A percentile compares a stretch with the other conserved stretches of the same genome.
phyloP scores from a whole-genome alignment of 1,140 invertebrate genomes.

The Bactericera cockerelli region DNA sequence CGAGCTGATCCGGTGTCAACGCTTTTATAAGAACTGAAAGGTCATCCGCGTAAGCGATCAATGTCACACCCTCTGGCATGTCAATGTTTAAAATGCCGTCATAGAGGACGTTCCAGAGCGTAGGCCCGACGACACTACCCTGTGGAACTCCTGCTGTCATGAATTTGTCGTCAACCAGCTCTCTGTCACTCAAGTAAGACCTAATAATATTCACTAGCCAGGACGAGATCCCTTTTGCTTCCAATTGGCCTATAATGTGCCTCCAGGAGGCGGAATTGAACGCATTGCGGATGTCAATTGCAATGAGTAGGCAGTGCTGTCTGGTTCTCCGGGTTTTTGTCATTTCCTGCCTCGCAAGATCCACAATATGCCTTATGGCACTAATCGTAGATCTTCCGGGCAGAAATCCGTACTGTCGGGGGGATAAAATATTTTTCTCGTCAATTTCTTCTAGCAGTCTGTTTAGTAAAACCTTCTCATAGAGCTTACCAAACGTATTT shows the following conservation, averaged over 20 bases:
- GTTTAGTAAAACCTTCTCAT: background rate
- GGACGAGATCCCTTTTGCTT: background rate
- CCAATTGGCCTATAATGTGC: background rate
- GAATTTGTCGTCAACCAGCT: background rate
- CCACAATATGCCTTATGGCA: background rate
- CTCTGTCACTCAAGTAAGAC: background rate
- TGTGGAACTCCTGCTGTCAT: conserved; percentile 2
- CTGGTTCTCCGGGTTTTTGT: background rate
- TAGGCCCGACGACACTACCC: background rate
- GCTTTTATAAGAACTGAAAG: background rate
- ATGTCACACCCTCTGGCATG: background rate
- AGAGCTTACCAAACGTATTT: background rate
- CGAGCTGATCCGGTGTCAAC: background rate
- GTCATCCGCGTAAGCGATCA: conserved; percentile 4
- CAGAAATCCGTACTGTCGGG: conserved; percentile 1
- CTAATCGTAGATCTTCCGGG: conserved; percentile 2
- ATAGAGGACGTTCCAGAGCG: conserved; percentile 11
- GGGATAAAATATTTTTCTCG: background rate
- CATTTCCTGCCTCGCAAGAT: background rate
- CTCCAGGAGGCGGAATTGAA: conserved; percentile 7
- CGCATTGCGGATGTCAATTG: conserved; percentile 4
- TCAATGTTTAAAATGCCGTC: background rate
- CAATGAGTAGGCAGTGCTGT: background rate
- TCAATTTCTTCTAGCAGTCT: background rate
- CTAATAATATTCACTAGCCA: background rate